Conservation (phyloP, 2,113 vertebrate genomes). For the Thymallus thymallus region DNA sequence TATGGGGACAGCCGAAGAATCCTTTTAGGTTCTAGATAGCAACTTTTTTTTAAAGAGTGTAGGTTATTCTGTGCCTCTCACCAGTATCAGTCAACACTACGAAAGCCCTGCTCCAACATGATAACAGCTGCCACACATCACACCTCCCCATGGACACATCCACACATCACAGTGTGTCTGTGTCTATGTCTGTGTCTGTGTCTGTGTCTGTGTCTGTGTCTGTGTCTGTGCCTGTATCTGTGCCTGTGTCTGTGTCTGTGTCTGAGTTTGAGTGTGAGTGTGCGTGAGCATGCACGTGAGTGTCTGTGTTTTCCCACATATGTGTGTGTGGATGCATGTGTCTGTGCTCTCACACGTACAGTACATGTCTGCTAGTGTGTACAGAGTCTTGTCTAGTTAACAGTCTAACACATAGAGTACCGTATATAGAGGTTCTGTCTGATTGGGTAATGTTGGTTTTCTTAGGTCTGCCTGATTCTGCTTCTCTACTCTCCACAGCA, state of each 20-base stretch:
- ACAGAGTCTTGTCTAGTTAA: background rate
- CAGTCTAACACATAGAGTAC: background rate
- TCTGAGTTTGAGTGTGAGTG: background rate
- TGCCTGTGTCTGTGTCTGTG: background rate
- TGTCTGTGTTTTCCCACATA: background rate
- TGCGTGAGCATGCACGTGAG: background rate
- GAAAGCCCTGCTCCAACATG: slow-evolving; percentile 5
- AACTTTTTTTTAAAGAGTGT: no score
- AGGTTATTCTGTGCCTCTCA: background rate
- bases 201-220: background rate
- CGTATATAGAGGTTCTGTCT: background rate
- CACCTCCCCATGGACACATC: background rate
- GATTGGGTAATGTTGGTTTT: no score
- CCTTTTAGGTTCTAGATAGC: no score
- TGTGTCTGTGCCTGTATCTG: background rate
- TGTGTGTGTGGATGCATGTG: background rate
- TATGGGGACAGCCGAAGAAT: no score
- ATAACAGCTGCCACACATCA: slow-evolving; percentile 2
- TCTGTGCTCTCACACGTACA: background rate
- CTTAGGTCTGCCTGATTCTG: no score
- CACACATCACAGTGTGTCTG: background rate
- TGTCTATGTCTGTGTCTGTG: background rate
- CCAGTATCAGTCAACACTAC: background rate
- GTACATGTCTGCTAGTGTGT: background rate
- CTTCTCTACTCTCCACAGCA: no score